Evolutionary conservation across 2,888 invertebrate species (phyloP).

Genomic region (Luperina nickerlii): DNA sequence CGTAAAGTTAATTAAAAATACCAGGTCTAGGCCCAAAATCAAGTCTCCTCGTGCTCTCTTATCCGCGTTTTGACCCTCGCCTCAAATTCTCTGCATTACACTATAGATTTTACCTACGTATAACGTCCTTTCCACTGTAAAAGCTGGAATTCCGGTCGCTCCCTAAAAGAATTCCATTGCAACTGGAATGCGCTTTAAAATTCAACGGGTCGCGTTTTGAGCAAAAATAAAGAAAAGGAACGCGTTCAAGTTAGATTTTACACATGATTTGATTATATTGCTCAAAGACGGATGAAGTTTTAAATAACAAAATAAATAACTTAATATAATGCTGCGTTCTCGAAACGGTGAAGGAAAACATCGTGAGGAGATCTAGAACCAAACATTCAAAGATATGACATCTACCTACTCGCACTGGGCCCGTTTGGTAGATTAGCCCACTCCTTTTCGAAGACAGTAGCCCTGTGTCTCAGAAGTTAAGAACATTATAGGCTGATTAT

Average conservation of each 20-base stretch:
- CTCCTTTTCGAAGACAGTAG: too few species aligned
- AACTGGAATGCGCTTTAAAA: slow-evolving; percentile 60
- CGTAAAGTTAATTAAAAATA: slow-evolving; percentile 12
- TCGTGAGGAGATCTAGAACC: too few species aligned
- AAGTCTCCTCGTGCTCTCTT: not conserved
- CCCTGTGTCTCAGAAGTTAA: too few species aligned
- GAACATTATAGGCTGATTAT: too few species aligned
- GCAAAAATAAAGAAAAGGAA: slow-evolving; percentile 47
- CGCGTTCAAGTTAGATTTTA: slow-evolving; percentile 1
- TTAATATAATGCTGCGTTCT: too few species aligned
- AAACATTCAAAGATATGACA: too few species aligned
- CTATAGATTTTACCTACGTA: slow-evolving; percentile 51
- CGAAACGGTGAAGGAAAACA: too few species aligned
- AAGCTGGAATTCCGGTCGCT: slow-evolving; percentile 51
- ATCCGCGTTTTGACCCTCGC: slow-evolving; percentile 18
- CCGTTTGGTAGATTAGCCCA: too few species aligned
- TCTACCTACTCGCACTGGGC: too few species aligned
- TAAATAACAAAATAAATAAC: not conserved
- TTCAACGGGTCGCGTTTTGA: slow-evolving; percentile 47
- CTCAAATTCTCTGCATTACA: slow-evolving; percentile 49
- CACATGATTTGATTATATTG: not conserved
- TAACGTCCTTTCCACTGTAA: slow-evolving; percentile 45
- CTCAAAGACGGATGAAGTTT: not conserved
- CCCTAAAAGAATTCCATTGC: slow-evolving; percentile 62
- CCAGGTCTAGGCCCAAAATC: not conserved